A percentile compares a stretch with the other conserved stretches of the same genome.
Conservation (phyloP, 92 coral and sea anemone species). For the Nematostella vectensis region DNA sequence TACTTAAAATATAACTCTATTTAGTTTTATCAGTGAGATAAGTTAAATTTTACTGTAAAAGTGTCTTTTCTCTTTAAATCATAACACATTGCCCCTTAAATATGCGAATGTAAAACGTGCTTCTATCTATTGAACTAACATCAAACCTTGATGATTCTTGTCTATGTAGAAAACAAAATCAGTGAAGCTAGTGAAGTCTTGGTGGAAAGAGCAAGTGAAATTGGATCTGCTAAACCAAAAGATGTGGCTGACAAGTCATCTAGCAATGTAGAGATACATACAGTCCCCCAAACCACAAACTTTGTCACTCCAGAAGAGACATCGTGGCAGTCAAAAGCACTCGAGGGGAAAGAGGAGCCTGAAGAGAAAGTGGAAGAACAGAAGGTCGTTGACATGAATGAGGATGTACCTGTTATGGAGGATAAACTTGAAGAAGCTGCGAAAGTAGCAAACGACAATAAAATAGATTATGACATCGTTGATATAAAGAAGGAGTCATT, state of each 20-base stretch:
- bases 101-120: no score
- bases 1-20: no score
- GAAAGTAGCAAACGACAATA: slow-evolving; percentile 2
- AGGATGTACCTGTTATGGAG: not conserved
- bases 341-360: slow-evolving; percentile 5
- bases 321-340: slow-evolving; percentile 5
- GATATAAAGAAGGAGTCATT: no score
- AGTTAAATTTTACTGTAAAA: no score
- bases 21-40: no score
- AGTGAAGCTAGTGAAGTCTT: slow-evolving; percentile 23
- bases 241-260: slow-evolving; percentile 11
- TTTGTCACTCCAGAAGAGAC: slow-evolving; percentile 3
- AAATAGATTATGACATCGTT: no score
- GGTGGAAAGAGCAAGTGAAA: slow-evolving; percentile 11
- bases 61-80: no score
- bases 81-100: no score
- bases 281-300: slow-evolving; percentile 23
- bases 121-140: no score
- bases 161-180: not conserved
- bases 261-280: slow-evolving; percentile 24
- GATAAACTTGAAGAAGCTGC: slow-evolving; percentile 1
- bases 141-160: no score
- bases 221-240: slow-evolving; percentile 20
- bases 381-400: slow-evolving; percentile 6
- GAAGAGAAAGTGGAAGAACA: slow-evolving; percentile 16